A percentile compares a stretch with the other conserved stretches of the same genome.
Evolutionary conservation across 1,140 invertebrate species (phyloP).

Genomic region (Eurosta solidaginis): DNA sequence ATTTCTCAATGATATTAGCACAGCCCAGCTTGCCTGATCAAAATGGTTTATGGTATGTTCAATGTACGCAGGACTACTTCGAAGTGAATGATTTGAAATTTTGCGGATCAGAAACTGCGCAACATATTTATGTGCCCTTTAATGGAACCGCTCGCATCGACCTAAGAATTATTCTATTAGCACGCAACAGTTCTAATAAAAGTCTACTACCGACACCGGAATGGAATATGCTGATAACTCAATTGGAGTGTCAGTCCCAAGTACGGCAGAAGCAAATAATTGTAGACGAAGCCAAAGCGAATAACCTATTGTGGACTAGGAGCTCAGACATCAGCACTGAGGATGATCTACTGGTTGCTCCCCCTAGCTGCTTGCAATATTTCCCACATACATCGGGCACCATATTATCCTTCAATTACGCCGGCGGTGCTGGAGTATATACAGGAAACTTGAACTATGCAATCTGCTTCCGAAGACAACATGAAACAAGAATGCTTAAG

Average conservation of each 20-base stretch:
- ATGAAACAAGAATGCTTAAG: constrained; percentile 31
- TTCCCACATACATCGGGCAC: constrained; percentile 45
- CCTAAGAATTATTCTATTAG: constrained; percentile 39
- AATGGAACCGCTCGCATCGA: constrained; percentile 47
- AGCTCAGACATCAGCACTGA: constrained; percentile 33
- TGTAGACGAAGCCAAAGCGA: too few species aligned
- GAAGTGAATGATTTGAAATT: constrained; percentile 42
- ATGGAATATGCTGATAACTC: constrained; percentile 46
- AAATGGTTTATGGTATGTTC: constrained; percentile 38
- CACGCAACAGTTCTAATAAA: constrained; percentile 37
- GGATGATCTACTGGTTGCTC: constrained; percentile 49
- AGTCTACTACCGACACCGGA: constrained; percentile 34
- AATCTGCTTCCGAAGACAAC: constrained; percentile 50
- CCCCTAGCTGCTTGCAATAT: constrained; percentile 52
- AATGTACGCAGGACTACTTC: constrained; percentile 47
- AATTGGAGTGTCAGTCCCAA: constrained; percentile 48
- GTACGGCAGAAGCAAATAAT: too few species aligned
- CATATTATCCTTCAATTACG: constrained; percentile 53
- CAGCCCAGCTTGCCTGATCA: constrained; percentile 38
- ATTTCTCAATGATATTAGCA: constrained; percentile 44
- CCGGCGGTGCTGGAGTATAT: constrained; percentile 48
- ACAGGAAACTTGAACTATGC: constrained; percentile 51
- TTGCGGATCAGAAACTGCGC: constrained; percentile 47
- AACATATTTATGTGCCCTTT: constrained; percentile 55
- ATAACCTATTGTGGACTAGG: not conserved